Base-by-base conservation (phyloP, 2,797 vertebrate genomes). In the Centroberyx gerrardi region DNA sequence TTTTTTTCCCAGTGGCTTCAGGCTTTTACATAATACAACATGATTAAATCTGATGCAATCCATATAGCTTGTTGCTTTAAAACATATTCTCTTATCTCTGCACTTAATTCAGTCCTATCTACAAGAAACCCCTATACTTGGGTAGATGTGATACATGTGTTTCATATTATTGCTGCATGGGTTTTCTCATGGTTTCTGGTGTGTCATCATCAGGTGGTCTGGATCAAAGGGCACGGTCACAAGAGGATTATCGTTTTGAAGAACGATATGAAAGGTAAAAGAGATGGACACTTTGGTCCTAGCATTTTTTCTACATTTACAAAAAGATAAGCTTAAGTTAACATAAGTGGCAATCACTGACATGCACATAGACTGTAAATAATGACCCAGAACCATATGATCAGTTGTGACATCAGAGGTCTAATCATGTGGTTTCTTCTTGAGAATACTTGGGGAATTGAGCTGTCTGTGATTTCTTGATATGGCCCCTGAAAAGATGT, bases 181-280 rank as follows among this genome's bases (percentile, higher is more conserved):
- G 8, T n/a, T 22, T 62, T 3, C 46, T 46, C 54, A 42, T 55
- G 3, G 51, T 78, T 53, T 71, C 59, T 58, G 3, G n/a, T 3
- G 6, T 44, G 29, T 68, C 13, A 1, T 87, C 4, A 60, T 10
- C 81, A 99, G 98, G 98, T 99, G 62, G 96, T 99, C 84, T 99
- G 98, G 98, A 98, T 99, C 89, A 99, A 99, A 95, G 98, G 98
- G 40, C 97, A 99, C 4, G 97, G 97, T 59, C 97, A 99, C 91
- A 99, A 99, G 93, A 98, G 97, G 94, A 99, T 99, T 90, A 97
- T 99, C 66, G 98, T 99, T 86, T 94, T 99, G 59, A 99, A 98
- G 93, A 99, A 99, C 74, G 97, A 99, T 92, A 99, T 99, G 98
- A 99, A 98, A 96, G 96, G 97, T 99, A 94, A 95, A 91, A 1